Evolutionary conservation across 2,797 vertebrate genomes (phyloP), one percentile per base, ranked within the genome.

Genomic region (Pangasius sanitwongsei): DNA sequence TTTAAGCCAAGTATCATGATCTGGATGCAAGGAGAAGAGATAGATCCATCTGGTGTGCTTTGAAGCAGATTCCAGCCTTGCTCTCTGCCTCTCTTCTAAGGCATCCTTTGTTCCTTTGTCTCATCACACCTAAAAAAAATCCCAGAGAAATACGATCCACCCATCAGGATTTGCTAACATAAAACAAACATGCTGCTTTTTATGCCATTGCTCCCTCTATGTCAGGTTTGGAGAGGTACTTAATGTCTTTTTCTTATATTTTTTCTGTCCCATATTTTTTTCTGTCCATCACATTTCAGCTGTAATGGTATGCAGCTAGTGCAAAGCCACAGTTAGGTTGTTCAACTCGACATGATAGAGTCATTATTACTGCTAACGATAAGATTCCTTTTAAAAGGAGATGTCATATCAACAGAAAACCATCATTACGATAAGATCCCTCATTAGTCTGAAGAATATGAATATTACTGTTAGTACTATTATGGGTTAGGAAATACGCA

Each of bases 1-100:
- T 97, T 99, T 69, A 87, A 99, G 97, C 98, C 97, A 96, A 99
- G 97, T 98, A 97, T 99, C 98, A 99, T 99, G 98, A 98, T 99
- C 98, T 98, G 97, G 97, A 97, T 95, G 97, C 95, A 96, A 96
- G 97, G 96, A 96, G 96, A 97, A 97, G 97, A 96, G 96, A 97
- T 97, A 97, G 96, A 98, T 98, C 98, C 98, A 98, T 97, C 97
- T 97, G 98, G 97, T 97, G 97, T 97, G 97, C 97, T 97, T 98
- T 97, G 96, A 97, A 97, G 97, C 97, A 97, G 97, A 98, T 98
- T 99, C 97, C 98, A 97, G 96, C 97, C 97, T 95, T 96, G 96
- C 96, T 97, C 95, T 94, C 96, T 95, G 97, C 95, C 95, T 96
- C 94, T 95, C 95, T 95, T 95, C 95, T 96, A 97, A 96, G 96